Evolutionary conservation across 2,113 vertebrate species (phyloP), one percentile per base, ranked within the genome.

Genomic region (Hydrochoerus hydrochaeris): DNA sequence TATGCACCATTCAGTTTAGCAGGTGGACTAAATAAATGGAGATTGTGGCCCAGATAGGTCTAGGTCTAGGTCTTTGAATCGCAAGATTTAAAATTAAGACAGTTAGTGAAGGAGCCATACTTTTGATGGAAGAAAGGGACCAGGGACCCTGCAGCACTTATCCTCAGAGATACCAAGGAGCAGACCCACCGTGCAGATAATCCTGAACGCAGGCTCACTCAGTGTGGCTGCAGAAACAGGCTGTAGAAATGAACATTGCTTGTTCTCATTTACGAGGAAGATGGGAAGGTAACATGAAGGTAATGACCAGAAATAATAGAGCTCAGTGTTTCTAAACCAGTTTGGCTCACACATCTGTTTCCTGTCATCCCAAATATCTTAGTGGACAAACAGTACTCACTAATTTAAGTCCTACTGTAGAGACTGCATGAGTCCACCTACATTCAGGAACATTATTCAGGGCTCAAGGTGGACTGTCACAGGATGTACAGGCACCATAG

Each of bases 81-180:
- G 85, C 71, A 94, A 67, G 10, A 46, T 69, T 93, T 65, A 88
- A 78, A 93, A 88, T 62, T 49, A 87, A 95, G 22, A 65, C 57
- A 81, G 63, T 65, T 82, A 62, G 20, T 73, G 62, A 78, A 58
- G 46, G 30, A 91, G 49, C 24, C 24, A 26, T 52, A 44, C 62
- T 92, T 95, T 73, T 3, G 19, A 38, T 57, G 16, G 46, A 85
- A n/a, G 67, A 49, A 84, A 46, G 35, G 57, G 35, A 20, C 5
- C 38, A 19, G 46, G 80, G 12, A 60, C 63, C n/a, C 12, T 20
- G 20, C 65, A 83, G n/a, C 77, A 85, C 63, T 89, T 92, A 19
- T 82, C 57, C 30, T 86, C 82, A 3, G 26, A 85, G 49, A 24
- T 78, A 58, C 30, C 77, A 63, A 91, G 38, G 52, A 88, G 38